Percentiles rank a stretch among this genome's conserved stretches.
Evolutionary conservation across 2,797 vertebrate species (phyloP).

Genomic region (Alauda arvensis): DNA sequence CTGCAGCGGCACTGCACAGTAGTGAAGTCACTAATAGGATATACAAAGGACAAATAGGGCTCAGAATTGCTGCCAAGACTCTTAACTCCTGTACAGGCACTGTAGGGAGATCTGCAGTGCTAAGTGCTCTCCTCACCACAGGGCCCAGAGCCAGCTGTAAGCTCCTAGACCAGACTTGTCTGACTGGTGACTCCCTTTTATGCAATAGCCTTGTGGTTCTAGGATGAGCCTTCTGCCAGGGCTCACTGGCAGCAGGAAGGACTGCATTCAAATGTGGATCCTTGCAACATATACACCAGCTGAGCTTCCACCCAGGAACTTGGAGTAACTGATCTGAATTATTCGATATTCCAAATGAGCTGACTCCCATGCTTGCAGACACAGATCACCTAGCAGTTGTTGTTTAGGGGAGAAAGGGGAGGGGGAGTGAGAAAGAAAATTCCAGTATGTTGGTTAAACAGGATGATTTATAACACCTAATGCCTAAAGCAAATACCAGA

Average conservation of each 20-base stretch:
- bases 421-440: background rate
- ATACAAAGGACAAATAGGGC: background rate
- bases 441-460: background rate
- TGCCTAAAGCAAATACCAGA: slow-evolving; percentile 36
- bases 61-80: background rate
- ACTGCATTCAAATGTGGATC: background rate
- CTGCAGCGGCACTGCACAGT: background rate
- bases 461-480: slow-evolving; percentile 22
- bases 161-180: background rate
- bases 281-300: background rate
- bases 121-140: background rate
- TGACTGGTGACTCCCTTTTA: background rate
- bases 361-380: background rate
- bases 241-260: background rate
- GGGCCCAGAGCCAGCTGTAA: background rate
- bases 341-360: background rate
- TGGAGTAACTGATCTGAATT: background rate
- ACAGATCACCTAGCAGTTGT: background rate
- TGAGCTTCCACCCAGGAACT: background rate
- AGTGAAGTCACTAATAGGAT: background rate
- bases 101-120: fast-evolving
- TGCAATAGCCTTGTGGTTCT: background rate
- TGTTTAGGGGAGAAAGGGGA: background rate
- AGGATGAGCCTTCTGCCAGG: background rate
- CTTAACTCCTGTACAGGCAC: background rate